A percentile compares a stretch with the other conserved stretches of the same genome.
These are phyloP conservation scores for Boloria selene DNA, from an alignment of 2,888 invertebrate species.

Conservation along the genomic window DNA sequence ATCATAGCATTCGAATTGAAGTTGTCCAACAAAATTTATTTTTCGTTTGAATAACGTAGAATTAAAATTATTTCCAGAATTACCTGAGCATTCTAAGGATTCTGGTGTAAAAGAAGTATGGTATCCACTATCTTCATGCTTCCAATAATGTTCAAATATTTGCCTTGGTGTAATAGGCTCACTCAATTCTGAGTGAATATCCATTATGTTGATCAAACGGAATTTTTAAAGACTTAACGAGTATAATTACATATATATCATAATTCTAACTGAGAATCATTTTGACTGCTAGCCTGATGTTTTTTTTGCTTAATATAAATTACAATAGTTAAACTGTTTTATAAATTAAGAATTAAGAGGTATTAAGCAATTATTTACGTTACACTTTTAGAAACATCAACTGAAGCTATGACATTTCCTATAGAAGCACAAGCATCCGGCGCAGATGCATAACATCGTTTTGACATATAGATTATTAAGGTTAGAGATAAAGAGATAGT, in stretches of 20 bases:
- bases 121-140: constrained; percentile 75
- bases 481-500: too few relatives aligned
- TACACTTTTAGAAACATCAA: constrained; percentile 39
- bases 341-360: neutral
- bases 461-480: neutral
- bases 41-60: constrained; percentile 50
- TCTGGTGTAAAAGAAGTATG: constrained; percentile 71
- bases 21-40: constrained; percentile 52
- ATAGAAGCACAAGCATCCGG: neutral
- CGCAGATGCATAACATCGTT: neutral
- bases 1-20: constrained; percentile 51
- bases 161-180: constrained; percentile 59
- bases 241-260: constrained; percentile 11
- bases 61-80: constrained; percentile 59
- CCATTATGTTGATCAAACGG: constrained; percentile 50
- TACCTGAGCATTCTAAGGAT: constrained; percentile 62
- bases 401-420: constrained; percentile 18
- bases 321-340: neutral
- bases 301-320: neutral
- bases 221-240: constrained; percentile 10
- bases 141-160: constrained; percentile 58
- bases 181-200: constrained; percentile 58
- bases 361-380: constrained; percentile 37
- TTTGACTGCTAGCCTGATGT: neutral
- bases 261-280: constrained; percentile 9